Evolutionary conservation across 2,888 invertebrate species (phyloP), one percentile per base, ranked within the genome.

Genomic region (Eupithecia pulchellata): DNA sequence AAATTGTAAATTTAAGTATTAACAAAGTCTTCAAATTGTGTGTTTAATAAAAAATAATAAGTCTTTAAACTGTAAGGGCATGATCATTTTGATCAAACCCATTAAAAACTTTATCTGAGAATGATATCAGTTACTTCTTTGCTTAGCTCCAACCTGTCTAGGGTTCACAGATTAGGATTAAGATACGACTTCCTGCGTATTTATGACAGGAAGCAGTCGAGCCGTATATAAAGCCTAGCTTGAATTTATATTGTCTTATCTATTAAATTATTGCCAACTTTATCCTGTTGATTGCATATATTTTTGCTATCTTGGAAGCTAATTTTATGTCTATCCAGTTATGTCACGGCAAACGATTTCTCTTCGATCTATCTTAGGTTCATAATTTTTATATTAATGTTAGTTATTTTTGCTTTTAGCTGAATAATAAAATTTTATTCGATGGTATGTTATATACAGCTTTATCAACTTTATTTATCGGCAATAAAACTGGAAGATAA

Each of bases 121-220:
- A 5, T 58, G 58, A 27, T 70, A 68, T 68, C 69, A 39, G 68
- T 70, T 63, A 58, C 67, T 58, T 52, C 25, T 60, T 60, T 64
- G 29, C 34, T 20, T 52, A 66, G 65, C 69, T 69, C 57, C 64
- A 58, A 69, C 64, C 64, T 64, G 65, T 69, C 69, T 65, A 67
- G 69, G 32, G 60, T 39, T 66, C 57, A 64, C 69, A 64, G 64
- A 73, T 73, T 62, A 73, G 69, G 69, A 69, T 67, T 67, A 60
- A 73, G 66, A 72, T 73, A 73, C 42, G 67, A 70, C 73, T 73
- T 73, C 69, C 72, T 66, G 66, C 64, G 69, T 69, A 69, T 73
- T 62, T 69, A 69, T 67, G 69, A 69, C 73, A 67, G 73, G 73
- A 73, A 67, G 61, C 73, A 42, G 62, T 64, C 61, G 66, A 72